Conservation (phyloP, 2,888 invertebrate genomes). For the Malthinus flaveolus region DNA sequence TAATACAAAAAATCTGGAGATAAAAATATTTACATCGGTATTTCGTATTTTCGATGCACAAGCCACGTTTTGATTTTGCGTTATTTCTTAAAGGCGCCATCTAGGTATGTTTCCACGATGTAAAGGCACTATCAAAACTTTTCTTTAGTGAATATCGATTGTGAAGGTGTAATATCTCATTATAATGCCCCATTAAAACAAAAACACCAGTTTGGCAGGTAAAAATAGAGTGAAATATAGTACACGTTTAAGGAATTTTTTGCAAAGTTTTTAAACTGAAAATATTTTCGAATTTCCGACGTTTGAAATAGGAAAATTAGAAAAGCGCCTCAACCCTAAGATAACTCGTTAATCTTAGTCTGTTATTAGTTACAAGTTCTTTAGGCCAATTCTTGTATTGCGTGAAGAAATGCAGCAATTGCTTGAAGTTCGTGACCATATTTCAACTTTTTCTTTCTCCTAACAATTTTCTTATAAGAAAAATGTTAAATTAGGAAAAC, state of each 20-base stretch:
- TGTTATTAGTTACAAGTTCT: constrained; percentile 34
- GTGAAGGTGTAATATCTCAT: too few species aligned
- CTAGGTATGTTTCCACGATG: too few species aligned
- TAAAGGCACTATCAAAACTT: too few species aligned
- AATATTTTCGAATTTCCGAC: constrained; percentile 24
- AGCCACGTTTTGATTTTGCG: too few species aligned
- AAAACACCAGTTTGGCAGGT: too few species aligned
- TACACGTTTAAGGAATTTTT: too few species aligned
- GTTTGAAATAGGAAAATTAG: constrained; percentile 29
- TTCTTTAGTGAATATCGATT: too few species aligned
- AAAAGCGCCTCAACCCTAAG: constrained; percentile 31
- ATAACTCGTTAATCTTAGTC: constrained; percentile 36
- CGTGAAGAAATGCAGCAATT: constrained; percentile 36
- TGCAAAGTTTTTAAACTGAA: too few species aligned
- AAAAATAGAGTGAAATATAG: too few species aligned
- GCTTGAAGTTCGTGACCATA: constrained; percentile 34
- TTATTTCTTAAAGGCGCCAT: too few species aligned
- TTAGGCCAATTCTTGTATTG: constrained; percentile 33
- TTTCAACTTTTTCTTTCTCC: constrained; percentile 27
- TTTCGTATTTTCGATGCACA: too few species aligned
- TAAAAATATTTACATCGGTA: not conserved
- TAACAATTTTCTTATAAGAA: not conserved
- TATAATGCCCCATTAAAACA: too few species aligned
- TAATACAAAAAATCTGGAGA: constrained; percentile 11
- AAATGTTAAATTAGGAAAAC: not conserved